A percentile compares a stretch with the other conserved stretches of the same genome.
Conservation (phyloP, 2,113 vertebrate species). For the Dryoscopus gambensis region DNA sequence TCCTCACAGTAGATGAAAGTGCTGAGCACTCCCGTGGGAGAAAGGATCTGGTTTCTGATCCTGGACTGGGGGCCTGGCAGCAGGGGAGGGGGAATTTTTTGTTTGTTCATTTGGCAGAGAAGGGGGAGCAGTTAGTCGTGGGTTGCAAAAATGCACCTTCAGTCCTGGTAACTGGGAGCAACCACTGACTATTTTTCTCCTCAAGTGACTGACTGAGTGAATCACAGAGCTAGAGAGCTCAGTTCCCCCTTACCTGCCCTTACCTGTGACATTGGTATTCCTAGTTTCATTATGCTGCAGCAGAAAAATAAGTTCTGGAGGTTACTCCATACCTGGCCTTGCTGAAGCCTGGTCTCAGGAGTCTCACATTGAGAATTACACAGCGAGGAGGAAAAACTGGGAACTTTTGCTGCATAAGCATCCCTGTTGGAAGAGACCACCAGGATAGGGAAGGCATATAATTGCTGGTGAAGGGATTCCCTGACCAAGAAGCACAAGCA, state of each 20-base stretch:
- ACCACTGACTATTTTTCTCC: background rate
- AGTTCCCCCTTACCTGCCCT: background rate
- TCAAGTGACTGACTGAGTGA: background rate
- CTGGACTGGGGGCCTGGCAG: background rate
- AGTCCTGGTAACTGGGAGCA: background rate
- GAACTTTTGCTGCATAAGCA: background rate
- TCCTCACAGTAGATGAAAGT: fast-evolving
- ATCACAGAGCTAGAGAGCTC: background rate
- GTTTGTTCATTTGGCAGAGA: background rate
- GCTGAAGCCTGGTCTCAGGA: background rate
- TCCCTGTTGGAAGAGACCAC: background rate
- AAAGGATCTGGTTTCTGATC: background rate
- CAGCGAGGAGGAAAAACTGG: background rate
- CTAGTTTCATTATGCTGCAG: background rate
- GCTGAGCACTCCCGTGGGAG: background rate
- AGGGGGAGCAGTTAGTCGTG: fast-evolving
- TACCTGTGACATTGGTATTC: background rate
- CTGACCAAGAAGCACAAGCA: background rate
- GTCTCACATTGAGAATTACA: background rate
- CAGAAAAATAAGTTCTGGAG: background rate
- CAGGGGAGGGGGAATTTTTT: background rate
- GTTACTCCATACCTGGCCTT: background rate
- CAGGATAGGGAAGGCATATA: fast-evolving
- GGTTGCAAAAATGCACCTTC: background rate
- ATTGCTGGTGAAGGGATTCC: background rate